phyloP scores from a whole-genome alignment of 2,888 invertebrate species.

The Ctenicera cuprea region DNA sequence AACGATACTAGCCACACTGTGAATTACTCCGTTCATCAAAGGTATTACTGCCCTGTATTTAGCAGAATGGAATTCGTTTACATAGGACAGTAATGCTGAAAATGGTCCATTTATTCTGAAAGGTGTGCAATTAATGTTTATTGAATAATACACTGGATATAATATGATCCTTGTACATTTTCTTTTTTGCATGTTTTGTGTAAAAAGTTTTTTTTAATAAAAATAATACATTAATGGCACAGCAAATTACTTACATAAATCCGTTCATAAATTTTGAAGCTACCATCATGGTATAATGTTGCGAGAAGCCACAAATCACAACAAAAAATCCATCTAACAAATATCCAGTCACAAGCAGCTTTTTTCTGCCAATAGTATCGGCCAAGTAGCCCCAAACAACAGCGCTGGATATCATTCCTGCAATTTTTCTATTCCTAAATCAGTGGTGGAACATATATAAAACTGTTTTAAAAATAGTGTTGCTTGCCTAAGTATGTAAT shows the following conservation, averaged over 20 bases:
- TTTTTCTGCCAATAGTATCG: slow-evolving; percentile 82
- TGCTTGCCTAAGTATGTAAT: slow-evolving; percentile 81
- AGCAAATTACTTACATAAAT: slow-evolving; percentile 78
- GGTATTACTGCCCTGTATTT: slow-evolving; percentile 80
- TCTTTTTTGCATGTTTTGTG: too few relatives aligned
- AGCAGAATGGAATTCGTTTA: slow-evolving; percentile 83
- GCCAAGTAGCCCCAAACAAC: slow-evolving; percentile 87
- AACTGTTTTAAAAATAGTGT: background rate
- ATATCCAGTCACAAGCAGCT: slow-evolving; percentile 81
- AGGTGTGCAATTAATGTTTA: slow-evolving; percentile 45
- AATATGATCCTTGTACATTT: too few relatives aligned
- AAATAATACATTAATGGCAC: too few relatives aligned
- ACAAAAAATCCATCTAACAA: slow-evolving; percentile 79
- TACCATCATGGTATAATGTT: slow-evolving; percentile 80
- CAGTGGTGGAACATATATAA: slow-evolving; percentile 29
- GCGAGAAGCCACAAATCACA: slow-evolving; percentile 78
- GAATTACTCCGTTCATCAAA: slow-evolving; percentile 80
- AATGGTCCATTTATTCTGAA: slow-evolving; percentile 82
- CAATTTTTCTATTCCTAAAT: slow-evolving; percentile 37
- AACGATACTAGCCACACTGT: slow-evolving; percentile 78
- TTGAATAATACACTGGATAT: too few relatives aligned
- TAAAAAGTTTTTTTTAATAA: too few relatives aligned
- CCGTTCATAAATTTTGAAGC: slow-evolving; percentile 85
- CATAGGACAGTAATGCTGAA: slow-evolving; percentile 82
- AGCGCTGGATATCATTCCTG: slow-evolving; percentile 86